A percentile compares a stretch with the other conserved stretches of the same genome.
These are phyloP conservation scores for Halocaridina rubra DNA, from an alignment of 2,888 invertebrate species.

Conservation along the genomic window DNA sequence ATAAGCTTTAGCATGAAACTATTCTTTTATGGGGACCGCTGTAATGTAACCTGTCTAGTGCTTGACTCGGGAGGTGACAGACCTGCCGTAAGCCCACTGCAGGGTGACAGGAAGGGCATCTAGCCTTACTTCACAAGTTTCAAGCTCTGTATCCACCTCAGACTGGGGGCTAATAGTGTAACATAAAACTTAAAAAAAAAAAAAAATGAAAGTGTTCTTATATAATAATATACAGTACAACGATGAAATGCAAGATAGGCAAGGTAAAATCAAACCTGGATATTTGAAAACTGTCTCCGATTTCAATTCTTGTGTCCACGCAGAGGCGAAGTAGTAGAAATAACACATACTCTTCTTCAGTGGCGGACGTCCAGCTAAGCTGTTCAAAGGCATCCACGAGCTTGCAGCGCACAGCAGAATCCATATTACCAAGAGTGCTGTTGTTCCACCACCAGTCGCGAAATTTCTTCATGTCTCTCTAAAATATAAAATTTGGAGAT, in stretches of 20 bases:
- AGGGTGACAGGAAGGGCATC: too few relatives aligned
- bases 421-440: slow-evolving; percentile 20
- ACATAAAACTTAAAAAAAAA: too few relatives aligned
- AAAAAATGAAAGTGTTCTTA: too few relatives aligned
- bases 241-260: not conserved
- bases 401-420: slow-evolving; percentile 25
- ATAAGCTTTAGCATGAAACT: too few relatives aligned
- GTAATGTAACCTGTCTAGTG: too few relatives aligned
- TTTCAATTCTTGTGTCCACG: slow-evolving; percentile 41
- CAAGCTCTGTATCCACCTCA: too few relatives aligned
- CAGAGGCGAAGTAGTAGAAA: slow-evolving; percentile 48
- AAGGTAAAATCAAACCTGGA: not conserved
- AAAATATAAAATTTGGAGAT: not conserved
- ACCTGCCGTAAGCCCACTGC: too few relatives aligned
- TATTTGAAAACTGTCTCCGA: slow-evolving; percentile 23
- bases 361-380: slow-evolving; percentile 44
- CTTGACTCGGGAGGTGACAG: too few relatives aligned
- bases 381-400: slow-evolving; percentile 36
- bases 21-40: too few relatives aligned
- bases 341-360: slow-evolving; percentile 49
- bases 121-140: too few relatives aligned
- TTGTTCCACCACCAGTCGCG: slow-evolving; percentile 56
- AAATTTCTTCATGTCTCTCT: slow-evolving; percentile 49
- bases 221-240: too few relatives aligned
- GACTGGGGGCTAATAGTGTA: too few relatives aligned